Evolutionary conservation across 2,113 vertebrate species (phyloP), one percentile per base, ranked within the genome.

Genomic region (Buteo buteo): DNA sequence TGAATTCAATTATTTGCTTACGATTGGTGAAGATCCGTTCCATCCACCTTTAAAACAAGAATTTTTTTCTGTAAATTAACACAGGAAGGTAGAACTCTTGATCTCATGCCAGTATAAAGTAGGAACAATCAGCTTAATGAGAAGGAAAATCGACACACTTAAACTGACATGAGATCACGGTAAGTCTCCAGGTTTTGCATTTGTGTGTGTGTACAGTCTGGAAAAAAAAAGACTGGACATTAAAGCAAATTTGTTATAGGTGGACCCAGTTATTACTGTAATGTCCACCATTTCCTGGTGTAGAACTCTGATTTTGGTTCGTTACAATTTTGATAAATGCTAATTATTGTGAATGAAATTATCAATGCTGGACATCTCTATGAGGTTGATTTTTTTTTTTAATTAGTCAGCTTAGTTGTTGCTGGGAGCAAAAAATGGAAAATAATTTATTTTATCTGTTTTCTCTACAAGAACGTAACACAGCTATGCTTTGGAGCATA

Each of bases 281-380:
- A 88, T 88, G 34, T 65, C 45, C 61, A 73, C 62, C 25, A 90
- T 91, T 96, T 97, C 91, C 93, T 82, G 70, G 21, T 66, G 15
- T 28, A 71, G 52, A 49, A 52, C 45, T 67, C 45, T 55, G 61
- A 65, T 82, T 88, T 66, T 82, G 16, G 36, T 65, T 97, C 49
- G 6, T 36, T 89, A 80, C 84, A 82, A 77, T 72, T 76, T 66
- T 93, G 79, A 90, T 79, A 76, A 77, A 90, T 86, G 49, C 24
- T 95, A 92, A 93, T 90, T 79, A 62, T 71, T 87, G 34, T 64
- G 26, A 91, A 94, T 94, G 40, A 94, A 92, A 94, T 96, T 91
- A 87, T 42, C 32, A 17, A 58, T 24, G 5, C 45, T 91, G 62
- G 24, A 87, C 84, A 20, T 36, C 61, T 71, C 57, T 50, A 26